A percentile compares a stretch with the other conserved stretches of the same genome.
Evolutionary conservation across 2,113 vertebrate species (phyloP).

Genomic region (Crotalus tigris): DNA sequence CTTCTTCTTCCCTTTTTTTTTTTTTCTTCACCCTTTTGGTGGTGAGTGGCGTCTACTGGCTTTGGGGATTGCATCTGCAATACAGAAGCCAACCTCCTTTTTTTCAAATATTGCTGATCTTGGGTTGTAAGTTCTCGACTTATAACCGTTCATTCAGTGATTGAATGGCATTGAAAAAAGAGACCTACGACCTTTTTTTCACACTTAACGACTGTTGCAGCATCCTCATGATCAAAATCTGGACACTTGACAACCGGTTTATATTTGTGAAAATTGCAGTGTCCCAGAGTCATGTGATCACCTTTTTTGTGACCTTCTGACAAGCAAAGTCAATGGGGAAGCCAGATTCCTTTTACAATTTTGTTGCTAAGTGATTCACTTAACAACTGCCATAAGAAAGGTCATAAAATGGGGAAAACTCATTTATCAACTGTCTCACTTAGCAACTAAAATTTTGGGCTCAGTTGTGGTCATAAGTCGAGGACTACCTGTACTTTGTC

Average conservation of each 20-base stretch:
- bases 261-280: neutral
- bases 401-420: neutral
- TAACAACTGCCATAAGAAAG: neutral
- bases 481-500: neutral
- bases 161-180: neutral
- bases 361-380: neutral
- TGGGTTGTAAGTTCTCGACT: neutral
- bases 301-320: neutral
- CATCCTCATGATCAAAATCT: neutral
- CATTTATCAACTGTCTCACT: neutral
- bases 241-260: neutral
- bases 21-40: conserved; percentile 14
- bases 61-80: neutral
- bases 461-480: neutral
- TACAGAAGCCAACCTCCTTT: neutral
- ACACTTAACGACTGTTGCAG: neutral
- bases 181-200: neutral
- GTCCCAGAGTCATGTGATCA: neutral
- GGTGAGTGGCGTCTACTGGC: conserved; percentile 32
- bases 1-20: neutral
- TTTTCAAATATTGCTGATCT: conserved; percentile 15
- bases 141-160: neutral
- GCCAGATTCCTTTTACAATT: neutral
- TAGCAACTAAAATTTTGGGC: neutral
- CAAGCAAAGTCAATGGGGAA: neutral